Base-by-base conservation (phyloP, 1,140 invertebrate genomes). In the Papilio machaon region DNA sequence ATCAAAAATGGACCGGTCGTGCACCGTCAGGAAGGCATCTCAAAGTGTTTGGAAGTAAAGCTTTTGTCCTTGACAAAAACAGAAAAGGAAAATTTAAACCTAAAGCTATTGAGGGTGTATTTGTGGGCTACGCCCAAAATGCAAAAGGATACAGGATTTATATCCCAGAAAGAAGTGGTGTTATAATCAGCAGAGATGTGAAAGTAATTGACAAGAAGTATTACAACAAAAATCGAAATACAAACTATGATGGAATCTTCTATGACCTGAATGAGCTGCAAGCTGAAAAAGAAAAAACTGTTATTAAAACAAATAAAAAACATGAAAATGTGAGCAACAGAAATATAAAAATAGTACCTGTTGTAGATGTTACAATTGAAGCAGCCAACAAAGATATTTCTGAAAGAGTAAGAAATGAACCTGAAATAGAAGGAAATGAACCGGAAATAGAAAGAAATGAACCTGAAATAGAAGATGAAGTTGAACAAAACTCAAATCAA, bases 281-380 rank as follows among this genome's bases (percentile, higher is more conserved):
- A 64, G 13, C 60, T 64, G 60, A 64, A 64, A 64, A 64, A 64
- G 60, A 64, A 64, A 64, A 64, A 17, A 64, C 4, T 15, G 60
- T 64, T 64, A 64, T 64, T 64, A 64, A 64, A 64, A 64, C 13
- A 17, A 64, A 11, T 19, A 11, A 64, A 17, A 64, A 64, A 64
- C 5, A 19, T 64, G n/a, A 23, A 64, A 64, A 64, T 64, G 4
- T 64, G n/a, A 64, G 2, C 13, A 64, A 64, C n/a, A 23, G n/a
- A 64, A 17, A 64, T 64, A 64, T 64, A 2, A 17, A 64, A 64
- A 64, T 64, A 64, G 19, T 17, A 64, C 60, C 47, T 49, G 10
- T 10, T 49, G 47, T 49, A 4, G 13, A 49, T 49, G 10, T 13
- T 10, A 11, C 10, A 49, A 13, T 49, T 9, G 10, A 49, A 49